A percentile compares a stretch with the other conserved stretches of the same genome.
These are phyloP conservation scores for Eucera pruinosa DNA, from an alignment of 2,888 invertebrate genomes.

Conservation along the genomic window DNA sequence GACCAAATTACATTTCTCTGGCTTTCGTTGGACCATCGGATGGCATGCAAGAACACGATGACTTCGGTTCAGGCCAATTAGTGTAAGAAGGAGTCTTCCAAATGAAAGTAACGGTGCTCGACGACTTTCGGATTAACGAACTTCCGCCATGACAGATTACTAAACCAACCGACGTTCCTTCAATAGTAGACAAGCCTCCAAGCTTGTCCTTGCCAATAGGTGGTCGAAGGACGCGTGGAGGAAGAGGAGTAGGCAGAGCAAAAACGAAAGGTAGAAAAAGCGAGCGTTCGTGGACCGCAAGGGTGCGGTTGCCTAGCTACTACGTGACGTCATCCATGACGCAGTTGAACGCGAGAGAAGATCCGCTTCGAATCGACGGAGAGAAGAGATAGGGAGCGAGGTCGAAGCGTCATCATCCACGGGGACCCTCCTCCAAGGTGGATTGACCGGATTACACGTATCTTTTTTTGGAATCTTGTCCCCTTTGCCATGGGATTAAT, in stretches of 20 bases:
- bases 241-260: slow-evolving; percentile 27
- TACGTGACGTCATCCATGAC: slow-evolving; percentile 78
- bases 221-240: slow-evolving; percentile 45
- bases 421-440: slow-evolving; percentile 21
- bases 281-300: slow-evolving; percentile 63
- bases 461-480: slow-evolving; percentile 15
- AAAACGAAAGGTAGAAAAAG: slow-evolving; percentile 62
- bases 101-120: background rate
- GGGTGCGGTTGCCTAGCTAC: slow-evolving; percentile 75
- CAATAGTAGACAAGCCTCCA: background rate
- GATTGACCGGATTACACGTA: slow-evolving; percentile 47
- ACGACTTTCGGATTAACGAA: slow-evolving; percentile 17
- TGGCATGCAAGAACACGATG: background rate
- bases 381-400: slow-evolving; percentile 60
- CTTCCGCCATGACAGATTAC: slow-evolving; percentile 7
- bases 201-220: slow-evolving; percentile 39
- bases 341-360: slow-evolving; percentile 67
- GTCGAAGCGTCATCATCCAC: slow-evolving; percentile 65
- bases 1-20: background rate
- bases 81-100: background rate
- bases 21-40: background rate
- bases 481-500: slow-evolving; percentile 19
- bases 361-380: slow-evolving; percentile 39
- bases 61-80: slow-evolving; percentile 17
- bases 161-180: slow-evolving; percentile 3